Percentiles rank a stretch among this genome's conserved stretches.
Evolutionary conservation across 2,797 vertebrate species (phyloP).

Genomic region (Okamejei kenojei): DNA sequence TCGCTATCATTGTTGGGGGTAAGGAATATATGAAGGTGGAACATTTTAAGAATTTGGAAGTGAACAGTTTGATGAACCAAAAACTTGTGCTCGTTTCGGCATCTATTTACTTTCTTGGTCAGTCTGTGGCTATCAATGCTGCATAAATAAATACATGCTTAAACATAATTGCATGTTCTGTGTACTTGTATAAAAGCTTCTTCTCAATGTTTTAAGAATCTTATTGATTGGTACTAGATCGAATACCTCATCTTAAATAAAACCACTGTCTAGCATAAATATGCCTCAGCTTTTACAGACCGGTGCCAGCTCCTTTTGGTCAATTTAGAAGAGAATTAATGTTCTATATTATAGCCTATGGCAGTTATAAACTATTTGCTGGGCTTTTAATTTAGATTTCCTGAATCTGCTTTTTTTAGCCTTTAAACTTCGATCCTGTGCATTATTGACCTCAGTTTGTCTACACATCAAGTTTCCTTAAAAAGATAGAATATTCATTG

Average conservation of each 20-base stretch:
- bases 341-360: background rate
- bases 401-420: background rate
- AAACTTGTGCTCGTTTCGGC: background rate
- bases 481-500: background rate
- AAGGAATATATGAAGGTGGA: background rate
- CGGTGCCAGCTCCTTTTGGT: background rate
- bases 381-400: background rate
- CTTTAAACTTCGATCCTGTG: background rate
- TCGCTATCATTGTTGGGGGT: background rate
- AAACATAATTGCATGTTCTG: background rate
- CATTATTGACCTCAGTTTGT: background rate
- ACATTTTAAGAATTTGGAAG: background rate
- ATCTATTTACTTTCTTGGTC: background rate
- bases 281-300: background rate
- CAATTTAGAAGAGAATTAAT: background rate
- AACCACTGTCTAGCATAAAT: background rate
- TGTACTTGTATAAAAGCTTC: background rate
- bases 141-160: background rate
- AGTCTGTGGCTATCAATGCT: background rate
- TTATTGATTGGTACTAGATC: background rate
- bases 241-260: background rate
- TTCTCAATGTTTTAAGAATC: background rate
- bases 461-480: background rate
- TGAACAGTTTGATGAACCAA: background rate
- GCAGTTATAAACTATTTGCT: background rate